These are phyloP conservation scores for Drosophila meridionalis DNA, from an alignment of 2,888 invertebrate species.

Conservation along the genomic window DNA sequence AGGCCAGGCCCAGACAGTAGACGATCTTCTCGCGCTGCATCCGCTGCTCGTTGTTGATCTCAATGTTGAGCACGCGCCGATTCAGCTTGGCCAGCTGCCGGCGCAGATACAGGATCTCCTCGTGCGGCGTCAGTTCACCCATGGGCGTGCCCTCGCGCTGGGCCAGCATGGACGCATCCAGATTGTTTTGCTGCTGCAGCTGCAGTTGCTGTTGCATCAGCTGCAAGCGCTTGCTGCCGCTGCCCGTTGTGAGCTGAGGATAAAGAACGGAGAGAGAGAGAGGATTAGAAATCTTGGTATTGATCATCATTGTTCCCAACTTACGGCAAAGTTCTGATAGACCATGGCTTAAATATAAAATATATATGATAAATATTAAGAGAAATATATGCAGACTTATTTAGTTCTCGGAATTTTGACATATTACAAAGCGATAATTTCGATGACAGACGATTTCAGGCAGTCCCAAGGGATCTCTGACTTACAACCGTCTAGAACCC, in stretches of 20 bases:
- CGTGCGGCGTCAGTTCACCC: slow-evolving; percentile 89
- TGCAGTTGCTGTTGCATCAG: slow-evolving; percentile 44
- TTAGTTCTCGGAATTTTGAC: slow-evolving; percentile 25
- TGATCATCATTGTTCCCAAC: background rate
- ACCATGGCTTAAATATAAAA: slow-evolving; percentile 35
- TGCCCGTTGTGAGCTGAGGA: slow-evolving; percentile 79
- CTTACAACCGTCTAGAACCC: background rate
- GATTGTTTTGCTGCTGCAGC: slow-evolving; percentile 65
- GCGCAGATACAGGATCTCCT: slow-evolving; percentile 93
- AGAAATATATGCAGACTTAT: background rate
- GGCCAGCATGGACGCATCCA: slow-evolving; percentile 76
- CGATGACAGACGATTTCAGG: background rate
- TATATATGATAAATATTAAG: background rate
- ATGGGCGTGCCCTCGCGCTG: slow-evolving; percentile 89
- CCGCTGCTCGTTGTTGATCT: slow-evolving; percentile 93
- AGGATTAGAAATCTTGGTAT: background rate
- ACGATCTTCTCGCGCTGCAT: slow-evolving; percentile 94
- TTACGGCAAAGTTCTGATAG: slow-evolving; percentile 44
- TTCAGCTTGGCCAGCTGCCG: slow-evolving; percentile 95
- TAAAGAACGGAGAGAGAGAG: background rate
- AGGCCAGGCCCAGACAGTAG: slow-evolving; percentile 93
- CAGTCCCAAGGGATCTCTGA: background rate
- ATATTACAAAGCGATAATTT: background rate
- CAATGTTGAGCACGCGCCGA: slow-evolving; percentile 93
- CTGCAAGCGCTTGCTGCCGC: slow-evolving; percentile 11